These are phyloP conservation scores for Heteropelma amictum DNA, from an alignment of 2,888 invertebrate genomes.

Conservation along the genomic window DNA sequence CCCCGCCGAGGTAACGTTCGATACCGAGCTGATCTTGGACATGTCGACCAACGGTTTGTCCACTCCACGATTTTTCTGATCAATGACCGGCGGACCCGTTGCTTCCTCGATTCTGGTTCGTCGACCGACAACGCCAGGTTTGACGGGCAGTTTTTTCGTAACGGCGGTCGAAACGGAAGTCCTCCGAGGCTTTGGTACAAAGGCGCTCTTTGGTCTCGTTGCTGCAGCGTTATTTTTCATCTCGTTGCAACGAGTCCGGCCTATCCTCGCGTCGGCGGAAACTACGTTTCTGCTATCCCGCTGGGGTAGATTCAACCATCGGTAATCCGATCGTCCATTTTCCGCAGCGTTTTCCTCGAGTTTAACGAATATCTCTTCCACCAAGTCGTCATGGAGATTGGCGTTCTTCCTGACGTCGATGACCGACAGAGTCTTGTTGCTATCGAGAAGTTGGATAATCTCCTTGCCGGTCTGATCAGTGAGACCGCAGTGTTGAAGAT, in stretches of 20 bases:
- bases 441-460: slow-evolving; percentile 81
- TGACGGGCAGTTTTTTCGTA: slow-evolving; percentile 47
- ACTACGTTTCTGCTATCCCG: slow-evolving; percentile 59
- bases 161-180: slow-evolving; percentile 51
- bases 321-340: slow-evolving; percentile 65
- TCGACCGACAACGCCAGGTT: slow-evolving; percentile 32
- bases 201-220: slow-evolving; percentile 61
- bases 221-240: slow-evolving; percentile 30
- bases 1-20: slow-evolving; percentile 31
- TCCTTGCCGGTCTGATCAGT: slow-evolving; percentile 81
- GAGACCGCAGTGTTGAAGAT: slow-evolving; percentile 87
- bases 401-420: slow-evolving; percentile 84
- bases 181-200: slow-evolving; percentile 56
- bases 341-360: slow-evolving; percentile 62
- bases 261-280: slow-evolving; percentile 57
- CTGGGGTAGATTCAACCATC: slow-evolving; percentile 67
- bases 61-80: not conserved
- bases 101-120: slow-evolving; percentile 49
- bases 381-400: slow-evolving; percentile 79
- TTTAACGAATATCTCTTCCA: slow-evolving; percentile 75
- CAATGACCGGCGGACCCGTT: not conserved
- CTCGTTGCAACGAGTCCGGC: slow-evolving; percentile 33
- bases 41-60: not conserved
- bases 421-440: slow-evolving; percentile 84
- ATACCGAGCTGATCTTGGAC: not conserved